Evolutionary conservation across 1,140 invertebrate species (phyloP).

Genomic region (Melipona quadrifasciata): DNA sequence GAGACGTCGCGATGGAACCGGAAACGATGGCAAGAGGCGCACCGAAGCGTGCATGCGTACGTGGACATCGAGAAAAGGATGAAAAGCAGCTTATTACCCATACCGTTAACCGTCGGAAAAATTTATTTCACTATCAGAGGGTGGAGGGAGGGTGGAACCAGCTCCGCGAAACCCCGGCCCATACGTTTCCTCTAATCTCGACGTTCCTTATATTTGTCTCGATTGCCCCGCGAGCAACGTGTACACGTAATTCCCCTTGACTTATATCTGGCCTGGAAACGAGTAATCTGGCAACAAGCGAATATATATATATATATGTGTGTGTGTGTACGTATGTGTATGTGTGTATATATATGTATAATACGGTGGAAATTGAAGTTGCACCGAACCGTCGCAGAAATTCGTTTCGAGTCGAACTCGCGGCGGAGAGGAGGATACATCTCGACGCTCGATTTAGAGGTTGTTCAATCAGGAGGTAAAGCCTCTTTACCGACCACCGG

Average conservation of each 20-base stretch:
- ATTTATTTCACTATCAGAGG: constrained; percentile 39
- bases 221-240: constrained; percentile 24
- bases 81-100: constrained; percentile 21
- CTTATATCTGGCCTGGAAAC: constrained; percentile 30
- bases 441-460: constrained; percentile 45
- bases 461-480: constrained; percentile 64
- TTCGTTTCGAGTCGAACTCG: constrained; percentile 22
- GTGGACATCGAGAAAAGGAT: background rate
- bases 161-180: background rate
- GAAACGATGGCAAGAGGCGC: background rate
- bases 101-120: constrained; percentile 4
- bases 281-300: constrained; percentile 52
- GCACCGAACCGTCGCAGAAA: constrained; percentile 15
- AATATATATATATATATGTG: constrained; percentile 29
- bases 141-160: constrained; percentile 27
- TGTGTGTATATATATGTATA: constrained; percentile 18
- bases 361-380: constrained; percentile 54
- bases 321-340: no score
- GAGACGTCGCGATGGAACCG: background rate
- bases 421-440: background rate
- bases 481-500: constrained; percentile 60
- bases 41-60: background rate
- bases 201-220: constrained; percentile 51
- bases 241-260: constrained; percentile 49
- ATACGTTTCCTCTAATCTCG: constrained; percentile 45